Evolutionary conservation across 2,888 invertebrate genomes (phyloP).

Genomic region (Pandemis heparana): DNA sequence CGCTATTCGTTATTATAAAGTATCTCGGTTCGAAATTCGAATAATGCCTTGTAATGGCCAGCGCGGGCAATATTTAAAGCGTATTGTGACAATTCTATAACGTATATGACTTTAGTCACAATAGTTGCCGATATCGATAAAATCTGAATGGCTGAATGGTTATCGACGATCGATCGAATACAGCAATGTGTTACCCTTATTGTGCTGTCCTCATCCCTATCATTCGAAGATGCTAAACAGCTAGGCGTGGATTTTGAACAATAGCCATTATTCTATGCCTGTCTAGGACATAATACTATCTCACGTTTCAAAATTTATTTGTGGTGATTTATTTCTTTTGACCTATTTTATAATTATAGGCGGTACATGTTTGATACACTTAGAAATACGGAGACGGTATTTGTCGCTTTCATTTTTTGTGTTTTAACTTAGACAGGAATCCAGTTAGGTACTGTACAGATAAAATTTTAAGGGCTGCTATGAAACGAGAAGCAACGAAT

Average conservation of each 20-base stretch:
- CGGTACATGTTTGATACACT: slow-evolving; percentile 22
- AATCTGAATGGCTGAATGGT: slow-evolving; percentile 74
- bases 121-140: slow-evolving; percentile 70
- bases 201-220: slow-evolving; percentile 79
- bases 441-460: neutral
- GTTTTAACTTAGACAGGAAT: neutral
- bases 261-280: slow-evolving; percentile 66
- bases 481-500: neutral
- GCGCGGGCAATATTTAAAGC: slow-evolving; percentile 35
- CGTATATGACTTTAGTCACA: slow-evolving; percentile 65
- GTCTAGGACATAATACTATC: slow-evolving; percentile 42
- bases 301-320: slow-evolving; percentile 41
- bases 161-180: slow-evolving; percentile 68
- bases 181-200: slow-evolving; percentile 73
- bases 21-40: slow-evolving; percentile 30
- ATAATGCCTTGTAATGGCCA: slow-evolving; percentile 36
- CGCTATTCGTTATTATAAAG: slow-evolving; percentile 28
- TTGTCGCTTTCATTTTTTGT: neutral
- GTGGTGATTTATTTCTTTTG: slow-evolving; percentile 40
- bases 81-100: slow-evolving; percentile 56
- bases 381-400: neutral
- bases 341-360: slow-evolving; percentile 37
- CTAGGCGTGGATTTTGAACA: slow-evolving; percentile 72
- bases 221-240: slow-evolving; percentile 59
- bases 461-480: neutral